phyloP scores from a whole-genome alignment of 2,888 invertebrate genomes.

The Nemurella pictetii region DNA sequence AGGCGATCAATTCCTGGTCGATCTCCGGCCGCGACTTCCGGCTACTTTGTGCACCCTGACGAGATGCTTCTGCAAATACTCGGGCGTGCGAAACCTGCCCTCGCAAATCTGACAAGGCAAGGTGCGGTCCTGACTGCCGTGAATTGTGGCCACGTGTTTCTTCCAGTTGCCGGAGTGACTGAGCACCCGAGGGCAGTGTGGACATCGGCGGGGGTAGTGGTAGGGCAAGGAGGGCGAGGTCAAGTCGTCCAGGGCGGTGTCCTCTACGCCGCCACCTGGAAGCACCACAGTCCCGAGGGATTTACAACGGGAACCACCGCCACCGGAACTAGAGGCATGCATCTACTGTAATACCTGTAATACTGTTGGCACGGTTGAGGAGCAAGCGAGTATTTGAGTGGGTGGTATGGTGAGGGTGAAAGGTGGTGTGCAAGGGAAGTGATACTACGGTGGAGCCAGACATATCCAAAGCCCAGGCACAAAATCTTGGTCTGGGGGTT shows the following conservation, averaged over 20 bases:
- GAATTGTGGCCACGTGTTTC: slow-evolving; percentile 49
- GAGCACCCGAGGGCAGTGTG: slow-evolving; percentile 47
- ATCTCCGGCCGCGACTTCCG: slow-evolving; percentile 42
- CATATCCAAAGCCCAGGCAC: no score
- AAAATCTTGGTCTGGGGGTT: no score
- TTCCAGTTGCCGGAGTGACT: slow-evolving; percentile 49
- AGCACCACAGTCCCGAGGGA: slow-evolving; percentile 33
- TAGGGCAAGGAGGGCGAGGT: slow-evolving; percentile 39
- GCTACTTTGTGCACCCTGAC: slow-evolving; percentile 49
- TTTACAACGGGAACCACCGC: slow-evolving; percentile 7
- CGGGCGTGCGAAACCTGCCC: slow-evolving; percentile 48
- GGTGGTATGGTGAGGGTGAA: no score
- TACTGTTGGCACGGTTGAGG: background rate
- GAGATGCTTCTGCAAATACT: slow-evolving; percentile 49
- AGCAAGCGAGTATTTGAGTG: background rate
- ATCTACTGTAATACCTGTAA: no score
- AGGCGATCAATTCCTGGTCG: background rate
- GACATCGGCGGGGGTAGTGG: slow-evolving; percentile 46
- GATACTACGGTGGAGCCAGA: no score
- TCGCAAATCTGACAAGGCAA: slow-evolving; percentile 48
- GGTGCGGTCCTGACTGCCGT: slow-evolving; percentile 47
- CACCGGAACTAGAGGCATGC: background rate
- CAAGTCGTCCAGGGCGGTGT: slow-evolving; percentile 19
- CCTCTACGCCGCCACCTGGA: slow-evolving; percentile 35
- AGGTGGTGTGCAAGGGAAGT: no score